These are phyloP conservation scores for Rhinichthys osculus DNA, from an alignment of 2,797 vertebrate genomes.

Conservation along the genomic window DNA sequence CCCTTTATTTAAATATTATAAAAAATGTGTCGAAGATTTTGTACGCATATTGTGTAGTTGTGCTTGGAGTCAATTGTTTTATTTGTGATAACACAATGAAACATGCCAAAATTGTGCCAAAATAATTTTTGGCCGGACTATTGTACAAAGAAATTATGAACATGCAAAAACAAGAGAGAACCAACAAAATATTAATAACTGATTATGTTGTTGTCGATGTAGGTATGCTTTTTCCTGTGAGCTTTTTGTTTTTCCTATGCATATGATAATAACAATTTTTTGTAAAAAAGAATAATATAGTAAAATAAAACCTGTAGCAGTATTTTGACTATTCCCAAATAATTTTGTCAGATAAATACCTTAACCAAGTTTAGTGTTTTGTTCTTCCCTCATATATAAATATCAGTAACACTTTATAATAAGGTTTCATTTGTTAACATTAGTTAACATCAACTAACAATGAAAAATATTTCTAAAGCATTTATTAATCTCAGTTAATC, in stretches of 20 bases:
- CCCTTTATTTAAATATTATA: no score
- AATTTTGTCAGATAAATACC: background rate
- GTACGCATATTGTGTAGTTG: background rate
- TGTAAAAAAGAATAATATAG: no score
- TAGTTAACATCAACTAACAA: no score
- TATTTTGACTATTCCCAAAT: background rate
- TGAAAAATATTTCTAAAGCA: no score
- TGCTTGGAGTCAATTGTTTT: background rate
- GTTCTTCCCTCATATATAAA: background rate
- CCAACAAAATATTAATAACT: background rate
- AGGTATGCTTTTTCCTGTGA: no score
- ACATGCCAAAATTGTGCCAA: background rate
- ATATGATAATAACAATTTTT: no score
- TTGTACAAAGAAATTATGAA: background rate
- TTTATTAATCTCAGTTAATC: no score
- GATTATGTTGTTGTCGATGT: no score
- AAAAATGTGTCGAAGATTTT: no score
- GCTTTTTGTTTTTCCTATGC: no score
- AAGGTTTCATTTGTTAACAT: no score
- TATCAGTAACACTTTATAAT: background rate
- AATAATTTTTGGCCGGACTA: rapidly evolving
- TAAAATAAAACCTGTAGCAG: no score
- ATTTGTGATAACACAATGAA: background rate
- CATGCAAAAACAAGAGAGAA: background rate
- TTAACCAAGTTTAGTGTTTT: background rate